Evolutionary conservation across 1,140 invertebrate species (phyloP), one percentile per base, ranked within the genome.

Genomic region (Drosophila elegans): DNA sequence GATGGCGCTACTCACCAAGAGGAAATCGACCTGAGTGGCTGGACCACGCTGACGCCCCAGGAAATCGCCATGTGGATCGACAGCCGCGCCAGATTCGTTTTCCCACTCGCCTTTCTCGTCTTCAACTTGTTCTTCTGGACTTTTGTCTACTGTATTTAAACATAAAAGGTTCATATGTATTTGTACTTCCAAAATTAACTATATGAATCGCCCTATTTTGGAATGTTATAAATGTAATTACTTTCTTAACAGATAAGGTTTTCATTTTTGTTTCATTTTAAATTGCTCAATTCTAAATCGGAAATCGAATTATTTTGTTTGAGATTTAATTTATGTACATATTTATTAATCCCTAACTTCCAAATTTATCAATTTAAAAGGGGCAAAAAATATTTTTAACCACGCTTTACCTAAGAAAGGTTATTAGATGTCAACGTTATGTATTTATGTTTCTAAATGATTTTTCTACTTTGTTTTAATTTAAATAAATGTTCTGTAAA

Each of bases 51-150:
- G 94, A 97, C 96, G 2, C 96, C 97, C 0, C 96, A 97, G 78
- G 96, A 97, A 91, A 97, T 97, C 41, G 96, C 97, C 55, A 96
- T 96, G 44, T 97, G 96, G 96, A 97, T 98, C 45, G 97, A 97
- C 76, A 72, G 59, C 10, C 94, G 96, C 9, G 96, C 96, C 27
- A 94, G 97, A 34, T 93, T 97, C 13, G 92, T 96, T 3, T 98
- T 97, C 90, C 97, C 97, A 0, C 80, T 95, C 2, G 92, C 95
- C 1, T 98, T 97, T 90, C 78, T 97, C 1, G 93, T 97, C 45
- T 97, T 97, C 84, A 98, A 98, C 83, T 93, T 96, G 48, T 93
- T 97, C 46, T 98, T 97, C 79, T 98, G 97, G 97, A 95, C 95
- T 29, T 97, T 97, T 83, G 96, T 97, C 49, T 92, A 92, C 76